Evolutionary conservation across 2,797 vertebrate species (phyloP), one percentile per base, ranked within the genome.

Genomic region (Paramormyrops hopkinsi): DNA sequence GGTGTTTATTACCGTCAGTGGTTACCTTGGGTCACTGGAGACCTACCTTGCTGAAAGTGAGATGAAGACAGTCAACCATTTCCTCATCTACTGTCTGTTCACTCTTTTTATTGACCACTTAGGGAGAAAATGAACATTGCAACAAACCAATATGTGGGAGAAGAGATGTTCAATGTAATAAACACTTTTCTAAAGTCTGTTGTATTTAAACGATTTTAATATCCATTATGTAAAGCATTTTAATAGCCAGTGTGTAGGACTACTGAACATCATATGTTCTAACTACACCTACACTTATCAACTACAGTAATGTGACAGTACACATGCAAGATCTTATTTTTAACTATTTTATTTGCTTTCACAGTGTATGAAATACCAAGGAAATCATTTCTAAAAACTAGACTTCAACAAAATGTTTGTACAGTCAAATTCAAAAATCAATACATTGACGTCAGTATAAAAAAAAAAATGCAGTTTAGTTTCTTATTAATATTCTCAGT

Each of bases 221-320:
- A 50, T 84, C 7, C 46, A 84, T 84, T 84, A 84, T 48, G 82
- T 84, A 22, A 84, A 84, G 82, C 82, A 84, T 84, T 84, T 50
- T 50, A 46, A 50, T 84, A 84, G 22, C 82, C 8, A 2, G 46
- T 84, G 41, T 22, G 82, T 50, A 48, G 44, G 82, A 50, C 22
- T 84, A 69, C 62, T 12, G 12, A 37, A 41, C 69, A 76, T 76
- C 69, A 41, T 79, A 44, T 79, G 17, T 79, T 79, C 37, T 41
- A 44, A 41, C 33, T 17, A n/a, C 73, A 79, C 73, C 73, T 79
- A 79, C 37, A 79, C 37, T n/a, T 76, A 69, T 69, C 65, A 79
- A 44, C 33, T 79, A 44, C 73, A 44, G 37, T 33, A 44, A 79
- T 79, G 37, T n/a, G 33, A 2, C 73, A 79, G 37, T 79, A 79